Evolutionary conservation across 2,888 invertebrate species (phyloP).

Genomic region (Drosophila neonasuta): DNA sequence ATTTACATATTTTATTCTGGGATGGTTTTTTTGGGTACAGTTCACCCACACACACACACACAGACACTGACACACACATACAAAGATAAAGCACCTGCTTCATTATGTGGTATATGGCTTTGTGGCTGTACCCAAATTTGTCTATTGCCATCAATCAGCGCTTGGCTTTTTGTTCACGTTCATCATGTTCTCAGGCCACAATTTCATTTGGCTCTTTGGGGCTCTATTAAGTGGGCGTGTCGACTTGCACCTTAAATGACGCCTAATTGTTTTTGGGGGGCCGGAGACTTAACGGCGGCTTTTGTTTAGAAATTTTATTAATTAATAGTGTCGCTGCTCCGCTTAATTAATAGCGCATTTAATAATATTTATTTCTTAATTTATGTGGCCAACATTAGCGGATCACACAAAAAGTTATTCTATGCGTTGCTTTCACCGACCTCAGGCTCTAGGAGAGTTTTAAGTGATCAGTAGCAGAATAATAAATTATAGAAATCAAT

Average conservation of each 20-base stretch:
- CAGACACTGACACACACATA: neutral
- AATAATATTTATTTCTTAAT: constrained; percentile 70
- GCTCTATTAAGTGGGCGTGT: constrained; percentile 57
- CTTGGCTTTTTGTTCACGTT: constrained; percentile 28
- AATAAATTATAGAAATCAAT: constrained; percentile 3
- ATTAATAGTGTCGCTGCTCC: constrained; percentile 58
- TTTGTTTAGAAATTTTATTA: constrained; percentile 60
- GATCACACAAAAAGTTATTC: constrained; percentile 25
- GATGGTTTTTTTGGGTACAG: neutral
- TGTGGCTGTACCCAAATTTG: constrained; percentile 36
- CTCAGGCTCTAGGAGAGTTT: constrained; percentile 36
- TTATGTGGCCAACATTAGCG: constrained; percentile 51
- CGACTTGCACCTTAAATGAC: constrained; percentile 67
- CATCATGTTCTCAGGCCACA: constrained; percentile 41
- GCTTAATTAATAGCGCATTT: constrained; percentile 66
- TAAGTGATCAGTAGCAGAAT: constrained; percentile 1
- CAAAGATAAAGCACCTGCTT: constrained; percentile 26
- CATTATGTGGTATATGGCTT: constrained; percentile 30
- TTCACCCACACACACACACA: neutral
- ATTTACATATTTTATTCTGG: neutral
- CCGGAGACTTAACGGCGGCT: constrained; percentile 52
- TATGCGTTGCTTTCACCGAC: constrained; percentile 59
- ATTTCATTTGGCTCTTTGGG: constrained; percentile 31
- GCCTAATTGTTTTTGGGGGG: constrained; percentile 64
- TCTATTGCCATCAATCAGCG: constrained; percentile 68